A percentile compares a stretch with the other conserved stretches of the same genome.
Evolutionary conservation across 2,113 vertebrate genomes (phyloP).

Genomic region (Nibea albiflora): DNA sequence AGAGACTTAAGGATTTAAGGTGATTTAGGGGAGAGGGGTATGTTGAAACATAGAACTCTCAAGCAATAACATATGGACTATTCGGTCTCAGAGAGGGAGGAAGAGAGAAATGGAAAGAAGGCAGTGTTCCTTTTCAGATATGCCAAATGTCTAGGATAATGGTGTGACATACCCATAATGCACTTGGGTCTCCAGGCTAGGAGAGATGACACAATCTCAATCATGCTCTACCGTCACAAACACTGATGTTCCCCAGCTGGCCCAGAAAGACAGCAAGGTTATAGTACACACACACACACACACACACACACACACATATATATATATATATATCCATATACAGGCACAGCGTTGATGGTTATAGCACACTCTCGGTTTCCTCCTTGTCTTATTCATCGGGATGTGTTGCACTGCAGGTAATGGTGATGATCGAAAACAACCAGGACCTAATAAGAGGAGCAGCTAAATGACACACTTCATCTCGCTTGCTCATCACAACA

Average conservation of each 20-base stretch:
- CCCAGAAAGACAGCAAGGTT: constrained; percentile 61
- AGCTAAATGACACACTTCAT: constrained; percentile 70
- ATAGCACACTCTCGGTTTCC: constrained; percentile 51
- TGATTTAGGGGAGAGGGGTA: constrained; percentile 41
- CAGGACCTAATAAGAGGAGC: constrained; percentile 60
- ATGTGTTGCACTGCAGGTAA: constrained; percentile 73
- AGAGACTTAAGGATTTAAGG: constrained; percentile 13
- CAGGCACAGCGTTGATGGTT: constrained; percentile 60
- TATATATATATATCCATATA: background rate
- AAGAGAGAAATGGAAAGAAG: constrained; percentile 42
- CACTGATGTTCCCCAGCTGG: constrained; percentile 79
- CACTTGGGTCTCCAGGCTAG: constrained; percentile 68
- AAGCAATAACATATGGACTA: constrained; percentile 45
- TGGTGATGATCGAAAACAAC: constrained; percentile 69
- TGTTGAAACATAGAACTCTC: constrained; percentile 49
- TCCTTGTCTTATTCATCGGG: constrained; percentile 57
- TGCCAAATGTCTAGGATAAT: constrained; percentile 74
- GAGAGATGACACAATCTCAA: constrained; percentile 76
- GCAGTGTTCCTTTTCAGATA: constrained; percentile 60
- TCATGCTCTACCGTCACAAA: constrained; percentile 77
- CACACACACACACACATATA: constrained; percentile 3
- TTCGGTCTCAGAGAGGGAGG: constrained; percentile 13
- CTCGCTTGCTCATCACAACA: constrained; percentile 21
- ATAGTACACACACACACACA: constrained; percentile 29
- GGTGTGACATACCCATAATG: constrained; percentile 75